Percentiles rank a stretch among this genome's conserved stretches.
phyloP scores from a whole-genome alignment of 2,888 invertebrate genomes.

The Drosophila niveifrons region DNA sequence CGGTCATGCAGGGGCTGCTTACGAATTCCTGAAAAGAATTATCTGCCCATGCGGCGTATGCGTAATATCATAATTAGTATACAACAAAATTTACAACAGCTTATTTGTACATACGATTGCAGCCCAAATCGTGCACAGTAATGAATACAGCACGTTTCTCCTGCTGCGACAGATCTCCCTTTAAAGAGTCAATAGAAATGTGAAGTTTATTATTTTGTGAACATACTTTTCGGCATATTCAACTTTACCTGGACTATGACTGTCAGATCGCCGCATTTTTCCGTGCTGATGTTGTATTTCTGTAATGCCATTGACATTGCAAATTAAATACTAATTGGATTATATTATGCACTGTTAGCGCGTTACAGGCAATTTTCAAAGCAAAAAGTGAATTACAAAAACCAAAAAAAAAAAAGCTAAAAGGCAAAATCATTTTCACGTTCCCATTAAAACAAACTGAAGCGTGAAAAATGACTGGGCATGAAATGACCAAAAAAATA shows the following conservation, averaged over 20 bases:
- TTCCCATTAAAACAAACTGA: conserved; percentile 61
- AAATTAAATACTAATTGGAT: conserved; percentile 37
- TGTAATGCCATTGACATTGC: conserved; percentile 84
- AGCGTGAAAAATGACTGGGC: conserved; percentile 72
- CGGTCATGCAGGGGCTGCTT: conserved; percentile 92
- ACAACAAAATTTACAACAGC: background rate
- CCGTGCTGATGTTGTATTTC: conserved; percentile 91
- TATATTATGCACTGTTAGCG: conserved; percentile 25
- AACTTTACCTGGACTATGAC: conserved; percentile 90
- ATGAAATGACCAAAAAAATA: conserved; percentile 82
- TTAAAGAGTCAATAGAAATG: background rate
- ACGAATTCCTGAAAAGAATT: conserved; percentile 93
- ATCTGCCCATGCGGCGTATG: conserved; percentile 86
- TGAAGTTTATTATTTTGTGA: too few relatives aligned
- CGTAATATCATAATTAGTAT: background rate
- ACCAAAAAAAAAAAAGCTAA: conserved; percentile 28
- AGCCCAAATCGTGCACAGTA: conserved; percentile 95
- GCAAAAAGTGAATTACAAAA: conserved; percentile 27
- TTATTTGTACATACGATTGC: conserved; percentile 88
- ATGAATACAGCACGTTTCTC: conserved; percentile 93
- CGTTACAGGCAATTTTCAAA: conserved; percentile 32
- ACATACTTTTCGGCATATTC: background rate
- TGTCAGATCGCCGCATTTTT: conserved; percentile 90
- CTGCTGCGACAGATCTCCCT: conserved; percentile 93
- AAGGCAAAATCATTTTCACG: conserved; percentile 65